Evolutionary conservation across 2,888 invertebrate species (phyloP).

Genomic region (Aplocera efformata): DNA sequence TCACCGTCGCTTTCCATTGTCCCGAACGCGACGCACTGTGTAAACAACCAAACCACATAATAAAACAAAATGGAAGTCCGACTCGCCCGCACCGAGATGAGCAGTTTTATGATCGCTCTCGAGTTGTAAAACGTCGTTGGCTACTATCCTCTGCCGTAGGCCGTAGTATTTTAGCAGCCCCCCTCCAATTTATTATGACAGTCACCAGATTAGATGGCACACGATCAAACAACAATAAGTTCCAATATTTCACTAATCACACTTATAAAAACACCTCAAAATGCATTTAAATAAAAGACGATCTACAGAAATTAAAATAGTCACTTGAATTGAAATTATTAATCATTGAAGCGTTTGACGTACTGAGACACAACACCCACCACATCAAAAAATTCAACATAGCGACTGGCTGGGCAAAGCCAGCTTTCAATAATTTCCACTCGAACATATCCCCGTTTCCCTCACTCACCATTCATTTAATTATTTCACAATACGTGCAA

Average conservation of each 20-base stretch:
- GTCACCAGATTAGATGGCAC: slow-evolving; percentile 62
- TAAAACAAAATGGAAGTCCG: slow-evolving; percentile 79
- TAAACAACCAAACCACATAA: slow-evolving; percentile 75
- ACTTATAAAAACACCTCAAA: slow-evolving; percentile 45
- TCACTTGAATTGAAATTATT: slow-evolving; percentile 76
- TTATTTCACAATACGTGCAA: slow-evolving; percentile 72
- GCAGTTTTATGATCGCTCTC: slow-evolving; percentile 68
- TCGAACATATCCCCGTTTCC: slow-evolving; percentile 73
- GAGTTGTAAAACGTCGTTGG: slow-evolving; percentile 77
- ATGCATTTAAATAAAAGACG: slow-evolving; percentile 48
- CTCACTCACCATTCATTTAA: slow-evolving; percentile 76
- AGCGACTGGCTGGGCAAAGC: slow-evolving; percentile 73
- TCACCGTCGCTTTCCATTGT: slow-evolving; percentile 77
- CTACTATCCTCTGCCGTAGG: slow-evolving; percentile 73
- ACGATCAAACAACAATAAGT: slow-evolving; percentile 59
- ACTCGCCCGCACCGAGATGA: slow-evolving; percentile 68
- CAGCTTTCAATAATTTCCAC: slow-evolving; percentile 78
- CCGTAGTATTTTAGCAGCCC: slow-evolving; percentile 79
- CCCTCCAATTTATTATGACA: slow-evolving; percentile 74
- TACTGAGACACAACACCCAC: slow-evolving; percentile 75
- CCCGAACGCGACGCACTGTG: slow-evolving; percentile 61
- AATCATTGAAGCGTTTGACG: slow-evolving; percentile 78
- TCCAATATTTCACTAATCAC: slow-evolving; percentile 36
- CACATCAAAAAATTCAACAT: slow-evolving; percentile 79
- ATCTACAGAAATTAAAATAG: slow-evolving; percentile 65